Percentiles rank a stretch among this genome's conserved stretches.
Conservation (phyloP, 1,140 invertebrate genomes). For the Drosophila ironensis region DNA sequence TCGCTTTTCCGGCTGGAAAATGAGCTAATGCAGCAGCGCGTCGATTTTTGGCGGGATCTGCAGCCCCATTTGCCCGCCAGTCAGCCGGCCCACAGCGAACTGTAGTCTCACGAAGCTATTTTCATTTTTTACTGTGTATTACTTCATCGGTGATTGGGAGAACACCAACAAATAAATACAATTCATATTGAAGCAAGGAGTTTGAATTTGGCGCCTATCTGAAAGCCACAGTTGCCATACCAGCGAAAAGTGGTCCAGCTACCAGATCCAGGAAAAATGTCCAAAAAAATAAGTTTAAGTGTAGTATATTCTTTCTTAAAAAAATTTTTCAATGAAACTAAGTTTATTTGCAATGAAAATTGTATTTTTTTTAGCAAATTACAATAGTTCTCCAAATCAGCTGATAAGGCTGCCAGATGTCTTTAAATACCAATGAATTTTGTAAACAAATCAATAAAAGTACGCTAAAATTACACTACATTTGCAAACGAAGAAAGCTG, state of each 20-base stretch:
- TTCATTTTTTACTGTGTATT: conserved; percentile 2
- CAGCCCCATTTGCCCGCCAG: conserved; percentile 57
- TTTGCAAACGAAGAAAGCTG: not conserved
- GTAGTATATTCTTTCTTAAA: no score
- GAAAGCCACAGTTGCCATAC: no score
- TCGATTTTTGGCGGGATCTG: conserved; percentile 63
- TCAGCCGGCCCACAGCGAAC: conserved; percentile 17
- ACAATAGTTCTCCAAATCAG: no score
- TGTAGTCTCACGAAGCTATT: conserved; percentile 41
- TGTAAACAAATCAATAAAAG: conserved; percentile 20
- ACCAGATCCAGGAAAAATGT: no score
- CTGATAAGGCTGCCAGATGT: not conserved
- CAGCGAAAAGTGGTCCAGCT: no score
- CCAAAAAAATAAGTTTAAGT: no score
- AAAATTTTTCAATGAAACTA: no score
- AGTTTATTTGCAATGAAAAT: not conserved
- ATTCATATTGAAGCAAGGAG: no score
- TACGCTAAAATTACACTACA: not conserved
- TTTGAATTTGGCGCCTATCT: no score
- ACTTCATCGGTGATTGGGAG: not conserved
- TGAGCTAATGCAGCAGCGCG: conserved; percentile 59
- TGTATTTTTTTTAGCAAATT: no score
- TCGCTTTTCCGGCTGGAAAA: conserved; percentile 49
- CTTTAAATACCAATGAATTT: not conserved
- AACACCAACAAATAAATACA: not conserved